Base-by-base conservation (phyloP, 2,113 vertebrate species). In the Poeciliopsis retropinna region DNA sequence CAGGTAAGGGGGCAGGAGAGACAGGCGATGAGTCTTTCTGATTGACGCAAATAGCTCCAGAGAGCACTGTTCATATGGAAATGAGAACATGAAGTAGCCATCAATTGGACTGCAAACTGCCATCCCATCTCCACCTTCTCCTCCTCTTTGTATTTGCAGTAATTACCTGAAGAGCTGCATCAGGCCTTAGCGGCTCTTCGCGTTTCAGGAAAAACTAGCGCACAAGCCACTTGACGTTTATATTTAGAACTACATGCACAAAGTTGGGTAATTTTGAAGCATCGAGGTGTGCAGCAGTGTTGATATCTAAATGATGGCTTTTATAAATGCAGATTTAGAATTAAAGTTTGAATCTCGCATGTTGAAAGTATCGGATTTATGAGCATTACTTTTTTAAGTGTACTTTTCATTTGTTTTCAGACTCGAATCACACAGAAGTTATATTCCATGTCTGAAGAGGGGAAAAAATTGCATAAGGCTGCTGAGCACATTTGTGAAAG, bases 111-210 rank as follows among this genome's bases (percentile, higher is more conserved):
- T 78, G 89, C 81, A 89, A 88, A 81, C 80, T 76, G 88, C 81
- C 80, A 84, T 75, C 76, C 87, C 83, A 74, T 86, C 76, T 70
- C 82, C 66, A 73, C 88, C 77, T 73, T 86, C 80, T 79, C 79
- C 77, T 81, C 76, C 80, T 88, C 84, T 87, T 80, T 84, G 78
- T 78, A 87, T 90, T 84, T 85, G 85, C 28, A 80, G 87, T 90
- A 90, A 93, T 93, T 93, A 93, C 92, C 82, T 88, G 85, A 87
- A 92, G 89, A 89, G 91, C 88, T 81, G 87, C 87, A 87, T 89
- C 79, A 84, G 82, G 83, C 85, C 85, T 81, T 67, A 82, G 57
- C 74, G 78, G 79, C 87, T 87, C 85, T 79, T 73, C 78, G 82
- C 86, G 81, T 87, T 82, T 44, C 67, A 83, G 67, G 76, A 68